These are phyloP conservation scores for Diplogasteroides magnus DNA, from an alignment of 1,140 invertebrate genomes.

Conservation along the genomic window DNA sequence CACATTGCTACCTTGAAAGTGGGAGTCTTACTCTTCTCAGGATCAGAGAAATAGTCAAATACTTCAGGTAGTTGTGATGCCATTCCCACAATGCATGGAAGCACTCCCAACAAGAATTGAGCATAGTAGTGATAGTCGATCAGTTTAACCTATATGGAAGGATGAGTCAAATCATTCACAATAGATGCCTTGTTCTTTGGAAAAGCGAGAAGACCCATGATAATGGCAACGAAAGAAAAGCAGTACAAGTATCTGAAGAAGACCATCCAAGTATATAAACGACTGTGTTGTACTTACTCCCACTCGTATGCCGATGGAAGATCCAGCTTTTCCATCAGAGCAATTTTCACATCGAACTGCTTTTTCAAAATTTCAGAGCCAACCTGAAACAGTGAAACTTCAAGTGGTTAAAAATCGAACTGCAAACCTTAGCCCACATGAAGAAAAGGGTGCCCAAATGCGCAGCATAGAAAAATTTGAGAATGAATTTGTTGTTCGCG, in stretches of 20 bases:
- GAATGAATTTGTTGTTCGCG: slow-evolving; percentile 27
- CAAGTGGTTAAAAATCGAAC: background rate
- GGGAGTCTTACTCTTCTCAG: slow-evolving; percentile 43
- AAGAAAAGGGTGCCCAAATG: slow-evolving; percentile 67
- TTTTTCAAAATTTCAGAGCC: slow-evolving; percentile 83
- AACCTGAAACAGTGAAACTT: slow-evolving; percentile 56
- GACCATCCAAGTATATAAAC: background rate
- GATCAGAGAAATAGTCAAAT: slow-evolving; percentile 25
- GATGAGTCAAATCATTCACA: background rate
- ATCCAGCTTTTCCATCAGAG: slow-evolving; percentile 75
- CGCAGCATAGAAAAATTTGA: slow-evolving; percentile 37
- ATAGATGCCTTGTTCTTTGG: slow-evolving; percentile 70
- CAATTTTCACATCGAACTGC: slow-evolving; percentile 77
- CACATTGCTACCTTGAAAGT: slow-evolving; percentile 27
- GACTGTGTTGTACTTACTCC: no score
- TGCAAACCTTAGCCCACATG: slow-evolving; percentile 73
- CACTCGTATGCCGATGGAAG: slow-evolving; percentile 82
- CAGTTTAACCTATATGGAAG: slow-evolving; percentile 56
- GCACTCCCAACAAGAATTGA: slow-evolving; percentile 70
- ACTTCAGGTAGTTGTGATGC: slow-evolving; percentile 31
- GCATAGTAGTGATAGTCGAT: slow-evolving; percentile 78
- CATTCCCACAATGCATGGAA: slow-evolving; percentile 65
- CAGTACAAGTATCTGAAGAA: slow-evolving; percentile 65
- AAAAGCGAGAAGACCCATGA: slow-evolving; percentile 77
- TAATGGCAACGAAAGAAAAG: slow-evolving; percentile 74